Base-by-base conservation (phyloP, 2,888 invertebrate genomes). In the Microplitis deprimator region DNA sequence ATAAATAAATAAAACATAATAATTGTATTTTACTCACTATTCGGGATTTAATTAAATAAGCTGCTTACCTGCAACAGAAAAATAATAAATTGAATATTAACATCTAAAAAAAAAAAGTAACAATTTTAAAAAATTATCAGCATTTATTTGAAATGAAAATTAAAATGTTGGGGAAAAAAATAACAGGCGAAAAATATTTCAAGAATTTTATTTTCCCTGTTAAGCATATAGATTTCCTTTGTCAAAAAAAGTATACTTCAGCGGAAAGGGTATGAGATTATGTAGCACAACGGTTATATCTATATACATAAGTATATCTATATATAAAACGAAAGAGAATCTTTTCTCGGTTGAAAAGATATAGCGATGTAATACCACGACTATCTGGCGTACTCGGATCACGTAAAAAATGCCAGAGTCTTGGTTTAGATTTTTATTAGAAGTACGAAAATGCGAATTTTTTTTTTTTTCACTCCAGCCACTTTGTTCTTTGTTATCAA, bases 331-430 rank as follows among this genome's bases (percentile, higher is more conserved):
- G 61, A 73, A 76, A 68, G 64, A 59, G 65, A 72, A 77, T 50
- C 62, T 29, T 64, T 38, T 40, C n/a, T 59, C 65, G 38, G 65
- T 65, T 65, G 65, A 65, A 65, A 65, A 65, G 65, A 65, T 65
- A 64, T 70, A 72, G 74, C 68, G 78, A 70, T 65, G 39, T n/a
- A 68, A 40, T 73, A 39, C 61, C 70, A 65, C 38, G 41, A 68
- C 65, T 69, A 67, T 62, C 62, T 79, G 64, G 61, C 13, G 74
- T 78, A 76, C 77, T 59, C 77, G 62, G 79, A 79, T 81, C 80
- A 81, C 81, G 80, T 79, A 78, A 73, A 79, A 78, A 77, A 79
- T 73, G 68, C 62, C 68, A 29, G 17, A 62, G 69, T 59, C 76
- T 74, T 60, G 41, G 38, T 20, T 13, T 74, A 74, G 38, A 75